A percentile compares a stretch with the other conserved stretches of the same genome.
Evolutionary conservation across 2,797 vertebrate species (phyloP).

Genomic region (Babyrousa celebensis): DNA sequence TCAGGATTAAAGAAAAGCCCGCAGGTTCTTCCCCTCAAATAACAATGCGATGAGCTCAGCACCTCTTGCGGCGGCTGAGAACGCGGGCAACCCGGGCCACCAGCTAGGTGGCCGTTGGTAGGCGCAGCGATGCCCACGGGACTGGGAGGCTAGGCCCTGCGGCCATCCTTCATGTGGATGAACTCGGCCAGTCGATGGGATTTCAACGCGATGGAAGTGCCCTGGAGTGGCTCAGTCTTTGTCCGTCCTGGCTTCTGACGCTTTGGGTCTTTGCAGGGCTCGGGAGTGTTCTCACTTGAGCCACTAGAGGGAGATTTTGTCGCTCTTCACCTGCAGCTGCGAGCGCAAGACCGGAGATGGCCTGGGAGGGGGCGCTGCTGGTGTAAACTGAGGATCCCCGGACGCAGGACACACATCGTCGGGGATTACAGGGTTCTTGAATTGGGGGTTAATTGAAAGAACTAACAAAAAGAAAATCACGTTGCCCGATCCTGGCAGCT

Average conservation of each 20-base stretch:
- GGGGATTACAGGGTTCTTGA: background rate
- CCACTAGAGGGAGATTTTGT: constrained; percentile 89
- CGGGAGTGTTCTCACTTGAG: constrained; percentile 24
- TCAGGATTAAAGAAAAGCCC: constrained; percentile 2
- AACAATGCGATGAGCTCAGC: constrained; percentile 71
- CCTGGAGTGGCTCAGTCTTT: background rate
- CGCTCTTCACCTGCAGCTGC: background rate
- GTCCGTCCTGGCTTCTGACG: background rate
- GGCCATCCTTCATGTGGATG: background rate
- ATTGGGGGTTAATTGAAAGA: background rate
- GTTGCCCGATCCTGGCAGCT: background rate
- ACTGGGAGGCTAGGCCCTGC: background rate
- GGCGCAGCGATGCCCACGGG: background rate
- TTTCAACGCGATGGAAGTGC: background rate
- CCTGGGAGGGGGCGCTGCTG: background rate
- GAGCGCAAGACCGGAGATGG: background rate
- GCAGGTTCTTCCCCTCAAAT: constrained; percentile 73
- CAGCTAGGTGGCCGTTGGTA: background rate
- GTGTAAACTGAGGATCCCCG: background rate
- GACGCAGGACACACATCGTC: rapidly evolving
- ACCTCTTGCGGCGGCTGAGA: background rate
- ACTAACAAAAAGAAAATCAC: background rate
- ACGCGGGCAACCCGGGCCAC: background rate
- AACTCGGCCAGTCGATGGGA: background rate
- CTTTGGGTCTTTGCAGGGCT: background rate